Evolutionary conservation across 2,888 invertebrate species (phyloP), one percentile per base, ranked within the genome.

Genomic region (Agrotis puta): DNA sequence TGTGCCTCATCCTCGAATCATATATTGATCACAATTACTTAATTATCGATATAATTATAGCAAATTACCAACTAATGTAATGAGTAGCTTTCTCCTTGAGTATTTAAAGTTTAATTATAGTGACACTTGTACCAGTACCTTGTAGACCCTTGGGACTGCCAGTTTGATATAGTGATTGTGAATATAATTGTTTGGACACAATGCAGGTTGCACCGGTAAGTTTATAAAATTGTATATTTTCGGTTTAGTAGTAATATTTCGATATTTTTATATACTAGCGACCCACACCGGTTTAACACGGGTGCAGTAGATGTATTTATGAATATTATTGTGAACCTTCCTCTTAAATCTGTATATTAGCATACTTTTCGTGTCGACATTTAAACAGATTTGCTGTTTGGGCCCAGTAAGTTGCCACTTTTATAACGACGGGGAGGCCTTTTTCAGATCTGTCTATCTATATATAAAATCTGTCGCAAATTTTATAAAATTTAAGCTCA

Each of bases 191-290:
- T 27, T 74, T 16, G 24, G 5, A 50, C 20, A 82, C 56, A 45
- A 83, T 83, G 85, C 73, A 75, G 18, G n/a, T 69, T 14, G 20
- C 63, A 47, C 24, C 54, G 77, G 83, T 83, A 70, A 82, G 85
- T 74, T 11, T 47, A 3, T 9, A 1, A 7, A 22, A 22, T 0
- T 51, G 0, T 18, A 1, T 20, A 7, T 24, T 39, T 39, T 11
- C 39, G 9, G 39, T 39, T 39, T 33, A 33, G 33, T 33, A 39
- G 39, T 43, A 45, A n/a, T 54, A 24, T 57, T 45, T 13, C 4
- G 18, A 18, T 33, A 61, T 27, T 65, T 22, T 62, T 14, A 63
- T 3, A 16, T 39, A 11, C 2, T 39, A 11, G 39, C 33, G 33
- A 33, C 5, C 33, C 33, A 7, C 33, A 0, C 33, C 33, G 1